Base-by-base conservation (phyloP, 2,113 vertebrate species). In the Eulacestoma nigropectus region DNA sequence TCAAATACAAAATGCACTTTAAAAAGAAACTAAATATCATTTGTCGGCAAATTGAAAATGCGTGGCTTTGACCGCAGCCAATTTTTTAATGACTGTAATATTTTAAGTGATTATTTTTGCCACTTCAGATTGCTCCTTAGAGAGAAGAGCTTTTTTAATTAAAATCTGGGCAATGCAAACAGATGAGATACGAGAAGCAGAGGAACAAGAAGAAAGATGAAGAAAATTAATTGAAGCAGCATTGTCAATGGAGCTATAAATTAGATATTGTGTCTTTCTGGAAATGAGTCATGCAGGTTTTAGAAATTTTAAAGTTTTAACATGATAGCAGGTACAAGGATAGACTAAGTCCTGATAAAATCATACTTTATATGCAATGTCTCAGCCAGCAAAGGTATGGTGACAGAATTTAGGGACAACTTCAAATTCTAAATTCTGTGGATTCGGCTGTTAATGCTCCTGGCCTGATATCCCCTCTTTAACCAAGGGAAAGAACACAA, bases 101-200 rank as follows among this genome's bases (percentile, higher is more conserved):
- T 98, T 98, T 98, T 98, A 98, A 98, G 97, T 98, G 97, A 98
- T 98, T 98, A 98, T 98, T 98, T 98, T 98, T 98, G 97, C 98
- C 95, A 98, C 97, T 98, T 97, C 94, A 95, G 94, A 98, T 96
- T 96, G 94, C 96, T 98, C 98, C 97, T 98, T 94, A 96, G 98
- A 98, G 98, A 98, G 89, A 84, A 98, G 96, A 97, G 95, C 91
- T 97, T 98, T 95, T 98, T 97, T 97, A 98, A 98, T 98, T 98
- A 98, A 98, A 98, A 98, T 97, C 96, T 96, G 98, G 95, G 98
- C 97, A 98, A 91, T 83, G 94, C 94, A 98, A 98, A 97, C 94
- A 98, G 97, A 98, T 97, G 97, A 98, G 97, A 97, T 95, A 97
- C 27, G 93, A 96, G 94, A 95, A 97, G 67, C 67, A 86, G 78